Evolutionary conservation across 1,140 invertebrate species (phyloP).

Genomic region (Plectrocnemia conspersa): DNA sequence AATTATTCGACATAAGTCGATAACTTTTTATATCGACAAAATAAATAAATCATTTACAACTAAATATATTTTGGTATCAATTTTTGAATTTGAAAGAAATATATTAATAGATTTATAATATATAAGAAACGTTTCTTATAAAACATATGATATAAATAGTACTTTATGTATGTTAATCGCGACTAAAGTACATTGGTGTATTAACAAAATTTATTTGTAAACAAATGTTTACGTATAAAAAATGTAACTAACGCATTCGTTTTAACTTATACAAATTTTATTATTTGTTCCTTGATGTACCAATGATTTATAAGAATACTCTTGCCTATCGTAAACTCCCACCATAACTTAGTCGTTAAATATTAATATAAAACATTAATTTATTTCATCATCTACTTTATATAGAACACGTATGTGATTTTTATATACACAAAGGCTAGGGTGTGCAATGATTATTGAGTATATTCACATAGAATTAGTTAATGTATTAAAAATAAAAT

Average conservation of each 20-base stretch:
- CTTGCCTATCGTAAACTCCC: conserved; percentile 15
- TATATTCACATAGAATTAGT: no score
- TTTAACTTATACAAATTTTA: not conserved
- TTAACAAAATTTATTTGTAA: not conserved
- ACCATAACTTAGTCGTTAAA: conserved; percentile 5
- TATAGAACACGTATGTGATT: not conserved
- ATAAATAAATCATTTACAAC: no score
- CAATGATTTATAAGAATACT: conserved; percentile 6
- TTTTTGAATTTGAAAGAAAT: not conserved
- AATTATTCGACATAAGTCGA: conserved; percentile 84
- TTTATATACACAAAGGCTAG: conserved; percentile 8
- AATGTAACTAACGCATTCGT: not conserved
- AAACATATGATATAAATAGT: not conserved
- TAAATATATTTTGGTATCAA: no score
- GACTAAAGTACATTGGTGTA: not conserved
- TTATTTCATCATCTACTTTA: conserved; percentile 3
- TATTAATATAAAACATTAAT: not conserved
- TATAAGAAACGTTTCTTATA: not conserved
- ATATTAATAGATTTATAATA: not conserved
- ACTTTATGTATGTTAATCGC: not conserved
- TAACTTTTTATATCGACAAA: no score
- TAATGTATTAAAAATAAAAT: no score
- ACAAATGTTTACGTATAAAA: not conserved
- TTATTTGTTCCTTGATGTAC: conserved; percentile 10
- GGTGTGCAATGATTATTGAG: conserved; percentile 15